Conservation (phyloP, 2,888 invertebrate genomes). For the Chydorus sphaericus region DNA sequence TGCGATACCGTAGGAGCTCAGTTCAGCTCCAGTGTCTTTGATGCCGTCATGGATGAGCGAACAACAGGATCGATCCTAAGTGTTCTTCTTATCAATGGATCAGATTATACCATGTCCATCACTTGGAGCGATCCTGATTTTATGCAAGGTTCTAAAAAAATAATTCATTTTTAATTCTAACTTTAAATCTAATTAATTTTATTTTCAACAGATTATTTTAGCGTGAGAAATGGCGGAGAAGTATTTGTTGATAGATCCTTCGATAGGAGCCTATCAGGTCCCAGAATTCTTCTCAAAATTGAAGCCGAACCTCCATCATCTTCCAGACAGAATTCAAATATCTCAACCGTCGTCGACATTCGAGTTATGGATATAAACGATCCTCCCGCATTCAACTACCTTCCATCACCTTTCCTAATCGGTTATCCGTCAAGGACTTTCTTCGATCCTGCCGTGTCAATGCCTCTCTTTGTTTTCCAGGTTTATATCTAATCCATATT, state of each 20-base stretch:
- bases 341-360: not conserved
- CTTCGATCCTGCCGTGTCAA: slow-evolving; percentile 7
- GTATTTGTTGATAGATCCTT: not conserved
- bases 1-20: no score
- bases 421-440: slow-evolving; percentile 8
- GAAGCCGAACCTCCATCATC: not conserved
- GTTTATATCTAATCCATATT: not conserved
- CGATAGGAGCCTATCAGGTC: not conserved
- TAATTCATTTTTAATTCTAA: no score
- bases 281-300: not conserved
- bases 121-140: no score
- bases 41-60: no score
- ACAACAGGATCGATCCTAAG: no score
- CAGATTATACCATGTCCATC: no score
- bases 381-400: not conserved
- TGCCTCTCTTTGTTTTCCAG: slow-evolving; percentile 1
- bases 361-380: not conserved
- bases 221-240: not conserved
- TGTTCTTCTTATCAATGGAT: no score
- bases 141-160: no score
- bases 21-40: no score
- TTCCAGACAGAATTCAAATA: not conserved
- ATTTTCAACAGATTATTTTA: not conserved
- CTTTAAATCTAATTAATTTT: not conserved
- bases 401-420: not conserved